These are phyloP conservation scores for Falco columbarius DNA, from an alignment of 2,797 vertebrate species.

Conservation along the genomic window DNA sequence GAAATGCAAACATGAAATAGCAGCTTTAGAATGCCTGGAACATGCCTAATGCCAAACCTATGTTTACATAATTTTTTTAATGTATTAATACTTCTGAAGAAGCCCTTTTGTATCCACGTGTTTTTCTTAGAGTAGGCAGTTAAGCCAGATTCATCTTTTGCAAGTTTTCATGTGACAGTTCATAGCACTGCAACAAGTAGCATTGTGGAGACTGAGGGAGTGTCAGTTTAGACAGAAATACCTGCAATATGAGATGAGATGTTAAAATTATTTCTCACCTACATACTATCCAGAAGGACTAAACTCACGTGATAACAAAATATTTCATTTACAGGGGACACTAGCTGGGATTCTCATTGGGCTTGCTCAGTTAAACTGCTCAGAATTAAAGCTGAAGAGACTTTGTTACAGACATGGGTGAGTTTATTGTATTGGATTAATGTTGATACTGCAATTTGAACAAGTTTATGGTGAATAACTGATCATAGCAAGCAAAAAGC, in stretches of 20 bases:
- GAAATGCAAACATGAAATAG: background rate
- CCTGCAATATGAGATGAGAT: background rate
- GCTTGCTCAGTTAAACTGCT: conserved; percentile 95
- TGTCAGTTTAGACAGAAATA: background rate
- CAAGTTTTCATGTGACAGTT: background rate
- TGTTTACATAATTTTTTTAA: background rate
- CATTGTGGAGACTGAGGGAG: background rate
- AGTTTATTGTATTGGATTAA: background rate
- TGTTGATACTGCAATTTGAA: background rate
- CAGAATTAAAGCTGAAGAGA: conserved; percentile 92
- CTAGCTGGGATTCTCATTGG: conserved; percentile 97
- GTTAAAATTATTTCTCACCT: background rate
- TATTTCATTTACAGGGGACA: conserved; percentile 85
- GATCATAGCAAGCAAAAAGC: background rate
- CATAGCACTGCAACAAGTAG: accelerated
- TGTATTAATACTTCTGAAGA: background rate
- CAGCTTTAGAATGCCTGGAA: background rate
- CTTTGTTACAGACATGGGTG: conserved; percentile 97
- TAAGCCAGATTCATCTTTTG: background rate
- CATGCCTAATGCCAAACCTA: background rate
- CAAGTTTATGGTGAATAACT: background rate
- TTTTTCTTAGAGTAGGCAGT: background rate
- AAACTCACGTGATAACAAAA: background rate
- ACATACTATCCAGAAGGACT: background rate
- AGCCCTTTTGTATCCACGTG: background rate